phyloP scores from a whole-genome alignment of 2,113 vertebrate genomes.

The Heloderma charlesbogerti region DNA sequence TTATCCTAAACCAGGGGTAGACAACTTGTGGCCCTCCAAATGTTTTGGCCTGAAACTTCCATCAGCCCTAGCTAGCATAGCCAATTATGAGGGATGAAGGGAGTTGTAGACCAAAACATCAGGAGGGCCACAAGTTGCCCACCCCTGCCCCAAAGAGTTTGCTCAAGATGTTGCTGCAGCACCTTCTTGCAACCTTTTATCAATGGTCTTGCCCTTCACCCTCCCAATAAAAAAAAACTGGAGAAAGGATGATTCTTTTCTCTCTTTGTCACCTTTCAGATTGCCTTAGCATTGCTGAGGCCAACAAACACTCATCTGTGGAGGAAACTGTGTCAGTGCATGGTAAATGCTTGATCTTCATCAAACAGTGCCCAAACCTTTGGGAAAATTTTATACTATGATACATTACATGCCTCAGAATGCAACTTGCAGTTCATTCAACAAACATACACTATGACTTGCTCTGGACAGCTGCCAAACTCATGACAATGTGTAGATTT shows the following conservation, averaged over 20 bases:
- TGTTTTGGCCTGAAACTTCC: too few relatives aligned
- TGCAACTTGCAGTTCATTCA: not conserved
- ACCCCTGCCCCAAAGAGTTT: not conserved
- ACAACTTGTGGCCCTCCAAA: too few relatives aligned
- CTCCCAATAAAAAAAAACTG: not conserved
- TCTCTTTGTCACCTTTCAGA: not conserved
- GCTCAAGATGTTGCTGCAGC: not conserved
- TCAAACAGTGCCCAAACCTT: not conserved
- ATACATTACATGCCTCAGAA: not conserved
- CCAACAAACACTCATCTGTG: not conserved
- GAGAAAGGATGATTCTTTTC: not conserved
- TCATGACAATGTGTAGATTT: not conserved
- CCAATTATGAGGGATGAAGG: too few relatives aligned
- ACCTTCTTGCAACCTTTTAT: not conserved
- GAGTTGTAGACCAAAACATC: too few relatives aligned
- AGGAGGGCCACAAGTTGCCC: too few relatives aligned
- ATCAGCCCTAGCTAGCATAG: too few relatives aligned
- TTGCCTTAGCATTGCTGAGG: not conserved
- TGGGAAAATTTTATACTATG: not conserved
- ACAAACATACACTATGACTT: not conserved
- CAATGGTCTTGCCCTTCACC: not conserved
- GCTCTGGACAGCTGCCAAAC: not conserved
- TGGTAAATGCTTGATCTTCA: not conserved
- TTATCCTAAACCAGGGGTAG: not conserved
- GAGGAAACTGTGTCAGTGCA: not conserved